Conservation (phyloP, 2,113 vertebrate species). For the Channa maculata region DNA sequence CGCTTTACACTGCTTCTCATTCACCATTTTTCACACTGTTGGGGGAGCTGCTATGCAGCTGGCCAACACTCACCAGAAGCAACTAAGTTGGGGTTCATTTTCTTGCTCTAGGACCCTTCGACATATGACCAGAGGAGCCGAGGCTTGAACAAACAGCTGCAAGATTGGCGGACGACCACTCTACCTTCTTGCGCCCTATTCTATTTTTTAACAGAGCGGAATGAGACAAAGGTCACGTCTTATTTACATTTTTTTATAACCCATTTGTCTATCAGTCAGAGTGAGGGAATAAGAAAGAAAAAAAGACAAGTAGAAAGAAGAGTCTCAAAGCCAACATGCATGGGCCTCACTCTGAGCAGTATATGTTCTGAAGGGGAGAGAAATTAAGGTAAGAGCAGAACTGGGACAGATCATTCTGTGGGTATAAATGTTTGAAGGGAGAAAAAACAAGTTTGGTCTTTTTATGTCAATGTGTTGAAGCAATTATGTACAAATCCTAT, state of each 20-base stretch:
- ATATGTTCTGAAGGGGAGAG: conserved; percentile 71
- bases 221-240: conserved; percentile 57
- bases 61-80: no score
- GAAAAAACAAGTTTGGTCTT: conserved; percentile 81
- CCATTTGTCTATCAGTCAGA: conserved; percentile 42
- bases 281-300: conserved; percentile 18
- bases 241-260: conserved; percentile 75
- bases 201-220: conserved; percentile 58
- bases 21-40: no score
- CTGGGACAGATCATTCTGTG: no score
- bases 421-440: conserved; percentile 4
- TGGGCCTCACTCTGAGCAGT: conserved; percentile 72
- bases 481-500: conserved; percentile 84
- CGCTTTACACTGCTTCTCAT: no score
- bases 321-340: conserved; percentile 77
- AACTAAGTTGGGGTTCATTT: no score
- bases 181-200: no score
- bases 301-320: conserved; percentile 52
- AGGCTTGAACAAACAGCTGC: no score
- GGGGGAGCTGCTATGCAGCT: no score
- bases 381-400: conserved; percentile 70
- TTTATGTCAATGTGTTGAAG: conserved; percentile 77
- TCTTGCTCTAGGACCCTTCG: no score
- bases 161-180: no score
- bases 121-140: no score